Evolutionary conservation across 2,113 vertebrate species (phyloP).

Genomic region (Pygoscelis antarcticus): DNA sequence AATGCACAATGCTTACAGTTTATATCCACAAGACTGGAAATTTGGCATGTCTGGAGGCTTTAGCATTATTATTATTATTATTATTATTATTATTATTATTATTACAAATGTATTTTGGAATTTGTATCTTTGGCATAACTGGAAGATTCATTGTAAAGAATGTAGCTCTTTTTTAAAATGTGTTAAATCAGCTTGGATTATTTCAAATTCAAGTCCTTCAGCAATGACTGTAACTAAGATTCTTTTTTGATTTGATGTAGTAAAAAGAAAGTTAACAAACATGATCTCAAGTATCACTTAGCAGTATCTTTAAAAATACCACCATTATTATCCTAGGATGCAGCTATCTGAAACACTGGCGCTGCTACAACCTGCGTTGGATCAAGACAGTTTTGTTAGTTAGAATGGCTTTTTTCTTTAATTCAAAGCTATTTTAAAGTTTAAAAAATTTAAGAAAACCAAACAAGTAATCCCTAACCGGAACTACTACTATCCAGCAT

Average conservation of each 20-base stretch:
- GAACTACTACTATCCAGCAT: background rate
- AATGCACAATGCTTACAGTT: background rate
- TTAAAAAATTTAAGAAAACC: background rate
- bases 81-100: background rate
- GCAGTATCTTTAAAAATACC: background rate
- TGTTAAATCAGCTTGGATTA: background rate
- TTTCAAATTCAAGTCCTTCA: background rate
- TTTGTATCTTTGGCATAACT: background rate
- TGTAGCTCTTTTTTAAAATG: background rate
- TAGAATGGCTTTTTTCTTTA: background rate
- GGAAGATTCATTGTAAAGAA: background rate
- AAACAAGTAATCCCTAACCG: background rate
- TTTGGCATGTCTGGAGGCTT: background rate
- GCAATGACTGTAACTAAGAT: background rate
- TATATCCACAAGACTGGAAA: background rate
- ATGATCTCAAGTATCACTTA: background rate
- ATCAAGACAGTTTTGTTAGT: background rate
- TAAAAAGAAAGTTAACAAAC: background rate
- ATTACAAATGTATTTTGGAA: constrained; percentile 18
- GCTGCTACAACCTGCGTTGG: background rate
- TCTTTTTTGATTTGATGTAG: background rate
- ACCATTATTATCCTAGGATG: background rate
- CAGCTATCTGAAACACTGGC: background rate
- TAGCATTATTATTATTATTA: background rate
- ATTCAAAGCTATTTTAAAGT: background rate